Conservation (phyloP, 23 tunicate species). For the Styela plicata region DNA sequence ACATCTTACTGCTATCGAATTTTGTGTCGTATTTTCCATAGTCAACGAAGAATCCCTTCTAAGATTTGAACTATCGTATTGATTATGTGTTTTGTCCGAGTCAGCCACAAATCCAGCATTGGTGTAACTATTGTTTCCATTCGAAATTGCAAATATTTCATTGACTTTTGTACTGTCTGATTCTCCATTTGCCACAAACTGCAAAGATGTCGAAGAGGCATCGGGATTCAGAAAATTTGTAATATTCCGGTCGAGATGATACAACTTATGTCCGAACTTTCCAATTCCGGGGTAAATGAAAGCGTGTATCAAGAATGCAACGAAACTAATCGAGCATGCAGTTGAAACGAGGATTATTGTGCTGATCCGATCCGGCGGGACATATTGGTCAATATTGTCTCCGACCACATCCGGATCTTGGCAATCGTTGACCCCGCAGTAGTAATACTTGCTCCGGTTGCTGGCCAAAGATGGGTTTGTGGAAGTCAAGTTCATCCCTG, state of each 20-base stretch:
- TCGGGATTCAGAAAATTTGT: neutral
- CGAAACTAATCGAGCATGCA: neutral
- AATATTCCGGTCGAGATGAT: neutral
- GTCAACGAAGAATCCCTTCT: too few species aligned
- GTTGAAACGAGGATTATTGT: neutral
- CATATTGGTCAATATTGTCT: neutral
- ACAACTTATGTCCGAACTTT: neutral
- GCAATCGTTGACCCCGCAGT: neutral
- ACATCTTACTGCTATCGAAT: too few species aligned
- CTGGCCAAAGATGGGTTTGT: neutral
- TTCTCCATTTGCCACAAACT: neutral
- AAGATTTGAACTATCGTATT: too few species aligned
- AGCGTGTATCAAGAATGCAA: neutral
- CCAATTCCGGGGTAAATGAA: neutral
- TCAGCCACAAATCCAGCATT: neutral
- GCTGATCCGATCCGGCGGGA: neutral
- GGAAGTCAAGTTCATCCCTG: neutral
- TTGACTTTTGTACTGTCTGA: neutral
- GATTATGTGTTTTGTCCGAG: too few species aligned
- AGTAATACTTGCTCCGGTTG: neutral
- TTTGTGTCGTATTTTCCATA: too few species aligned
- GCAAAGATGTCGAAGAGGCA: neutral
- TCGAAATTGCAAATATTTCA: neutral
- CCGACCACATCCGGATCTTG: neutral
- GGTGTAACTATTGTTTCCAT: too few species aligned